Percentiles rank a stretch among this genome's conserved stretches.
Conservation (phyloP, 2,888 invertebrate species). For the Ceramica pisi region DNA sequence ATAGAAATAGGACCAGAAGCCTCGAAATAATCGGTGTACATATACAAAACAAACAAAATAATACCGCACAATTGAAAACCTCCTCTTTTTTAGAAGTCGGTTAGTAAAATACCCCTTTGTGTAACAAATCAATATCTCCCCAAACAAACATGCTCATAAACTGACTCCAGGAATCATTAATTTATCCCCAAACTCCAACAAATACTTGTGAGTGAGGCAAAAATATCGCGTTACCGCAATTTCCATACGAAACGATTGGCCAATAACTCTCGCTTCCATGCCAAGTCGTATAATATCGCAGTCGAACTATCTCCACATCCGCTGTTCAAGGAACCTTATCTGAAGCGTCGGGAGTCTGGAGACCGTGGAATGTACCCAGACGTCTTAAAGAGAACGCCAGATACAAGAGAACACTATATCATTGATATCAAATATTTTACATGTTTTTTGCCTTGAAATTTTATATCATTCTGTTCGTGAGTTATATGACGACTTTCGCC, state of each 20-base stretch:
- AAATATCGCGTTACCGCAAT: conserved; percentile 22
- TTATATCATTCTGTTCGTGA: too few species aligned
- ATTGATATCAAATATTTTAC: conserved; percentile 27
- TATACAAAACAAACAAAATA: too few species aligned
- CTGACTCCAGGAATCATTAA: conserved; percentile 7
- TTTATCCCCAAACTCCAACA: conserved; percentile 1
- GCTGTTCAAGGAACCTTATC: conserved; percentile 43
- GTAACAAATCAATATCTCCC: background rate
- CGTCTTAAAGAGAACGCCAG: conserved; percentile 29
- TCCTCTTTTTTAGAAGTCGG: too few species aligned
- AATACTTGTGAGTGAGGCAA: conserved; percentile 5
- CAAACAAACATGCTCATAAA: conserved; percentile 30
- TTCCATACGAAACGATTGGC: conserved; percentile 7
- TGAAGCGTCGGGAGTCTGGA: conserved; percentile 5
- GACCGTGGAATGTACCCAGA: conserved; percentile 17
- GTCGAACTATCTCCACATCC: conserved; percentile 28
- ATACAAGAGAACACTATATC: conserved; percentile 24
- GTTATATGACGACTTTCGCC: background rate
- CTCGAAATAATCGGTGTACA: too few species aligned
- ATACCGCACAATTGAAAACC: too few species aligned
- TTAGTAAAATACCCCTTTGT: background rate
- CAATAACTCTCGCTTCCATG: conserved; percentile 35
- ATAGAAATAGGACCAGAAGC: too few species aligned
- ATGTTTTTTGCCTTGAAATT: conserved; percentile 14
- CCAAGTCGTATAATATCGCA: conserved; percentile 9